Percentiles rank a stretch among this genome's conserved stretches.
Conservation (phyloP, 1,140 invertebrate species). For the Reticulitermes speratus region DNA sequence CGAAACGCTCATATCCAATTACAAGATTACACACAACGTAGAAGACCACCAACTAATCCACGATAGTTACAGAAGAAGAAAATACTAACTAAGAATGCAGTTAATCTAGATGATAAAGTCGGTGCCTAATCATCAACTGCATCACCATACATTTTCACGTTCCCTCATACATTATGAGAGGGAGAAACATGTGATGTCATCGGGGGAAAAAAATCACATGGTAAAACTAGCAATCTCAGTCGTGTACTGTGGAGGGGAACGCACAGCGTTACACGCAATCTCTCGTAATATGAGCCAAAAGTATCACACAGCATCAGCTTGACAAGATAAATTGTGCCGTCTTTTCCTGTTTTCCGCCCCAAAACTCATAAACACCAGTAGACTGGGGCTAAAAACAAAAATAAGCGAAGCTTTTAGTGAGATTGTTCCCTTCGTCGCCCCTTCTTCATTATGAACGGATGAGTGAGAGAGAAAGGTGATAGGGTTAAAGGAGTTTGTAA, state of each 20-base stretch:
- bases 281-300: neutral
- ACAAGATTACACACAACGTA: no score
- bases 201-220: neutral
- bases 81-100: no score
- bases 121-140: neutral
- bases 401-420: slow-evolving; percentile 16
- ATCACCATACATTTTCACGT: neutral
- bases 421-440: neutral
- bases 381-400: slow-evolving; percentile 4
- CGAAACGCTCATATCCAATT: no score
- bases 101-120: neutral
- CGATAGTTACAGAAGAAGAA: no score
- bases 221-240: neutral
- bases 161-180: neutral
- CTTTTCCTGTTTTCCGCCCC: slow-evolving; percentile 16
- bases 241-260: neutral
- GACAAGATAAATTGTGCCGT: slow-evolving; percentile 11
- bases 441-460: neutral
- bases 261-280: neutral
- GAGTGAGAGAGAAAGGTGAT: neutral
- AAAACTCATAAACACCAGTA: slow-evolving; percentile 8
- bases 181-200: neutral
- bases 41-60: no score
- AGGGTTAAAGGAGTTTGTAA: neutral
- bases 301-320: slow-evolving; percentile 14